Evolutionary conservation across 2,113 vertebrate species (phyloP), one percentile per base, ranked within the genome.

Genomic region (Corythaixoides concolor): DNA sequence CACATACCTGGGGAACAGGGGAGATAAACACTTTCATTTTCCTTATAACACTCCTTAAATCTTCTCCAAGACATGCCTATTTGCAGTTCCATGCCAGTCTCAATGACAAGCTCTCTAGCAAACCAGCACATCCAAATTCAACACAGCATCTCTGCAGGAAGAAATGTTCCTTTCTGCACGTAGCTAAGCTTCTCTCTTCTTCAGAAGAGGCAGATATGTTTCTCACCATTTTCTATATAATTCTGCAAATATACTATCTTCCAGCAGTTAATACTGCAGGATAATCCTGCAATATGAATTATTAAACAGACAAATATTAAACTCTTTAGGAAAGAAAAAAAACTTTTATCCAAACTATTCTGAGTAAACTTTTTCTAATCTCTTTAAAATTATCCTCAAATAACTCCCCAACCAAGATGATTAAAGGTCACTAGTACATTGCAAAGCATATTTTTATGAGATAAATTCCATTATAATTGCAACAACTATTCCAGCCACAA

Each of bases 401-500:
- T 56, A 95, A 86, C 16, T 95, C 41, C 47, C 60, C 62, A 95
- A 6, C 56, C 86, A 86, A 93, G 75, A 98, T 72, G 74, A 98
- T 92, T 93, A 98, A 97, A 98, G 92, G 96, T 98, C 97, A 97
- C 49, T 91, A 47, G 89, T 73, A 96, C 60, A 96, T n/a, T 76
- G 64, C 77, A 95, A 97, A 97, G 85, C 73, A 95, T 84, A 94
- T 95, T 97, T 97, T 97, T 94, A 97, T 85, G 88, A 96, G 63
- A 96, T 92, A 94, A 97, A 97, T 96, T 97, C 96, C 94, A 96
- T 97, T 98, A 97, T 96, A 98, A 97, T 97, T 90, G 87, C 96
- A 96, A 90, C 87, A 95, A 96, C 78, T 95, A 96, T 97, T 95
- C 84, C 90, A 97, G 95, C 33, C 45, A 97, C 97, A 98, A 98